A percentile compares a stretch with the other conserved stretches of the same genome.
phyloP scores from a whole-genome alignment of 1,140 invertebrate species.

The Oreohelix idahoensis region DNA sequence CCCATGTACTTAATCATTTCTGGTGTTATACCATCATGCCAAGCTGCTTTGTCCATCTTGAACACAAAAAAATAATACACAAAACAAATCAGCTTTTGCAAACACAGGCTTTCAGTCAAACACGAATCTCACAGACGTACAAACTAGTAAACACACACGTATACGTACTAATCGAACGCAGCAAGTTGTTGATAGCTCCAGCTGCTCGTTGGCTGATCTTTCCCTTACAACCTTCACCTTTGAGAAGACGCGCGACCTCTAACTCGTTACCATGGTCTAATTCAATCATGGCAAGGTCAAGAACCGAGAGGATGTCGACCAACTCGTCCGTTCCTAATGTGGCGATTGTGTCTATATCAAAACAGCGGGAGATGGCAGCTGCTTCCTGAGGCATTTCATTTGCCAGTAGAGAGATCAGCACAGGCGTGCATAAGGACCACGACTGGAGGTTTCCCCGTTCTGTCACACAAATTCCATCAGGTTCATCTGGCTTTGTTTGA shows the following conservation, averaged over 20 bases:
- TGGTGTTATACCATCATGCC: no score
- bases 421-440: background rate
- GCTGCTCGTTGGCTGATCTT: conserved; percentile 5
- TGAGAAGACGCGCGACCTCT: background rate
- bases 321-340: background rate
- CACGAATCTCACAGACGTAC: background rate
- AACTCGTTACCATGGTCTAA: background rate
- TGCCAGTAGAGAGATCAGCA: background rate
- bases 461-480: no score
- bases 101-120: no score
- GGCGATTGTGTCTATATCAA: background rate
- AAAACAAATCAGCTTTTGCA: no score
- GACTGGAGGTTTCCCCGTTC: no score
- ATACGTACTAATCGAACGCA: background rate
- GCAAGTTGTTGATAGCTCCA: background rate
- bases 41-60: no score
- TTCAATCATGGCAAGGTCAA: background rate
- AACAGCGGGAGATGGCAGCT: background rate
- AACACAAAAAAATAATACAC: no score
- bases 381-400: background rate
- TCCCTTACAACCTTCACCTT: background rate
- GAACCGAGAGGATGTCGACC: background rate
- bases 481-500: no score
- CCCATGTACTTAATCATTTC: no score
- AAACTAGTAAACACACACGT: background rate